A percentile compares a stretch with the other conserved stretches of the same genome.
These are phyloP conservation scores for Taphrorychus bicolor DNA, from an alignment of 2,888 invertebrate species.

Conservation along the genomic window DNA sequence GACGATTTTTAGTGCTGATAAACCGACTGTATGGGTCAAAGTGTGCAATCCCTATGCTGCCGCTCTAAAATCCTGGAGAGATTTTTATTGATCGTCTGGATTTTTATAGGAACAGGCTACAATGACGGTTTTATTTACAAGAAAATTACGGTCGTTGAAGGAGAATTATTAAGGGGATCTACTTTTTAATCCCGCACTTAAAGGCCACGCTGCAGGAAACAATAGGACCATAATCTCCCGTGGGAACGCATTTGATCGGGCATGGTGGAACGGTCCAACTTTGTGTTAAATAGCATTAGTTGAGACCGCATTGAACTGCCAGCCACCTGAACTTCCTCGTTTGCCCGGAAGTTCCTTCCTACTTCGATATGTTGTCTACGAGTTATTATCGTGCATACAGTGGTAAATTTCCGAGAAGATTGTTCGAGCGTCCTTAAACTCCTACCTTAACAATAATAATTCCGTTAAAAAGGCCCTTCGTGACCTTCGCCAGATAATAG, in stretches of 20 bases:
- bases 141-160: no score
- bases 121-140: background rate
- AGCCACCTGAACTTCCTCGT: constrained; percentile 28
- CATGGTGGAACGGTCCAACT: constrained; percentile 19
- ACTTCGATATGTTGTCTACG: constrained; percentile 16
- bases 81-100: constrained; percentile 8
- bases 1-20: constrained; percentile 21
- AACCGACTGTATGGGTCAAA: constrained; percentile 11
- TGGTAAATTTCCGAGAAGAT: constrained; percentile 2
- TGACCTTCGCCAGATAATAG: no score
- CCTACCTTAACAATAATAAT: background rate
- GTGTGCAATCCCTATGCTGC: constrained; percentile 5
- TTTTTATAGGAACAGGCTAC: background rate
- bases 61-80: background rate
- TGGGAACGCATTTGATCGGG: constrained; percentile 6
- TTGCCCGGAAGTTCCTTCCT: constrained; percentile 9
- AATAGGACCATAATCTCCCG: constrained; percentile 2
- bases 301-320: constrained; percentile 26
- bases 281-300: constrained; percentile 36
- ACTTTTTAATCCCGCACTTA: background rate
- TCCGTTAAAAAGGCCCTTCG: background rate
- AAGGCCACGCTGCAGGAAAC: background rate
- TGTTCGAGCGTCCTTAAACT: background rate
- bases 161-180: no score
- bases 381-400: constrained; percentile 7